These are phyloP conservation scores for Uropsilus gracilis DNA, from an alignment of 2,113 vertebrate genomes.

Conservation along the genomic window DNA sequence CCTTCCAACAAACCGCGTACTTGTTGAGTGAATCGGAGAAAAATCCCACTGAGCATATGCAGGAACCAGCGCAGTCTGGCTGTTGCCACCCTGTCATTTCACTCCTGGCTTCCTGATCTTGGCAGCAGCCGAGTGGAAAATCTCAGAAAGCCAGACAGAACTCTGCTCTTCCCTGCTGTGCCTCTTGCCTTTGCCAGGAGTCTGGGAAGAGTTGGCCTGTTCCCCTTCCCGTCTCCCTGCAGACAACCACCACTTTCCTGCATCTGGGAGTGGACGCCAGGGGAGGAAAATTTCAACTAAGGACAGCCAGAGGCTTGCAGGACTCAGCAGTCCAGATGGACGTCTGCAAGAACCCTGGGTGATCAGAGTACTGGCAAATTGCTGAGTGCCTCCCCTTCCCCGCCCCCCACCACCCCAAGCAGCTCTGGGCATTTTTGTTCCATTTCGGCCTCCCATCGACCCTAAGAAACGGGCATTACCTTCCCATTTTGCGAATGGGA, in stretches of 20 bases:
- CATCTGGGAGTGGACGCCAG: neutral
- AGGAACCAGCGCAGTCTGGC: neutral
- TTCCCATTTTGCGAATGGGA: neutral
- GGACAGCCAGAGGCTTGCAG: neutral
- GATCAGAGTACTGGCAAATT: too few species aligned
- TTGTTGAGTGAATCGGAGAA: neutral
- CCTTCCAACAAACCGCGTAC: neutral
- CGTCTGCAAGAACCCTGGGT: neutral
- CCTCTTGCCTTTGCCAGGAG: neutral
- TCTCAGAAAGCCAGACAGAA: constrained; percentile 40
- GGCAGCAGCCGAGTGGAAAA: neutral
- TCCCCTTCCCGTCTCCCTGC: neutral
- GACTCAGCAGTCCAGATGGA: fast-evolving
- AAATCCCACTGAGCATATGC: neutral
- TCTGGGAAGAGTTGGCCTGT: constrained; percentile 24
- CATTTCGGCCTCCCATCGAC: neutral
- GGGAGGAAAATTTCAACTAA: neutral
- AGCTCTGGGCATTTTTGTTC: neutral
- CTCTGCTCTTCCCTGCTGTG: neutral
- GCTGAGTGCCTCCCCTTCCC: fast-evolving
- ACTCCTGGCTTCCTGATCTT: neutral
- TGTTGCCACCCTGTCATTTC: neutral
- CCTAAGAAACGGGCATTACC: too few species aligned
- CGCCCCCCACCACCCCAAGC: too few species aligned
- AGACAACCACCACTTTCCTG: neutral